Evolutionary conservation across 2,888 invertebrate genomes (phyloP).

Genomic region (Dusona sp.): DNA sequence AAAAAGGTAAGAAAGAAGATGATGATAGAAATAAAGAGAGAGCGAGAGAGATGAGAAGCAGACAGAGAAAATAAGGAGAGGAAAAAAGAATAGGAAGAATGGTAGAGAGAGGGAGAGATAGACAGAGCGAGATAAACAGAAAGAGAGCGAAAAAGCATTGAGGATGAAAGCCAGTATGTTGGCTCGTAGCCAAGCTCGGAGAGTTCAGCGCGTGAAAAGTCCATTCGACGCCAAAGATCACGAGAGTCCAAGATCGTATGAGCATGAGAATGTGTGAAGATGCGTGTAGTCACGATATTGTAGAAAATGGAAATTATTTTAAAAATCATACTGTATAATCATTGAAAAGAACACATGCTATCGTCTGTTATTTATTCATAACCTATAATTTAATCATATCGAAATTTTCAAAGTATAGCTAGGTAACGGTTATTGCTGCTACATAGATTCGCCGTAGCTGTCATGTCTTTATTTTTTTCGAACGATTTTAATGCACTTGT

Average conservation of each 20-base stretch:
- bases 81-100: background rate
- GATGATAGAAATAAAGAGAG: background rate
- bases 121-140: background rate
- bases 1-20: background rate
- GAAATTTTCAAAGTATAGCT: too few species aligned
- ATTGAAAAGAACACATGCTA: background rate
- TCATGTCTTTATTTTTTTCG: too few species aligned
- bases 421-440: too few species aligned
- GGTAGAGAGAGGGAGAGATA: background rate
- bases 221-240: constrained; percentile 67
- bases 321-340: background rate
- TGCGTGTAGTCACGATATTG: background rate
- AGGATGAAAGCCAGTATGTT: constrained; percentile 60
- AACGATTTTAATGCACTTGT: too few species aligned
- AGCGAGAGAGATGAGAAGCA: background rate
- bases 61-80: background rate
- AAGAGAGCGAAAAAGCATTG: constrained; percentile 30
- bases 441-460: too few species aligned
- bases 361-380: background rate
- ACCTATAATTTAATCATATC: background rate
- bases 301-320: background rate
- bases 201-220: constrained; percentile 67
- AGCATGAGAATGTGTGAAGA: constrained; percentile 29
- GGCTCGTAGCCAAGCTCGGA: constrained; percentile 56
- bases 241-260: constrained; percentile 51